phyloP scores from a whole-genome alignment of 2,888 invertebrate species.

The Oasisia sp. region DNA sequence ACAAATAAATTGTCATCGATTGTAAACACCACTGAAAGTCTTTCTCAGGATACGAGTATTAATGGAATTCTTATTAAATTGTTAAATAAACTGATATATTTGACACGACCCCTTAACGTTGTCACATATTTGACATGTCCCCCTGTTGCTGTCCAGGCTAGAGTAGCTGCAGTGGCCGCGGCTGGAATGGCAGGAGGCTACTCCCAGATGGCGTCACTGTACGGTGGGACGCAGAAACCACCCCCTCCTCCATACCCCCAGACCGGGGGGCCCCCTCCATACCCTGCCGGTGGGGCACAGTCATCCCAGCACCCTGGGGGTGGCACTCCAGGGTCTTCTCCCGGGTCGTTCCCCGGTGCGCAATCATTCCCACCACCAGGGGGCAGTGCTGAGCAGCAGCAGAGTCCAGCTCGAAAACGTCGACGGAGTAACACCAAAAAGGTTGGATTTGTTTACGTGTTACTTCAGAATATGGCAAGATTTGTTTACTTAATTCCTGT shows the following conservation, averaged over 20 bases:
- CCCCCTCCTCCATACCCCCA: neutral
- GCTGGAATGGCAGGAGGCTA: constrained; percentile 24
- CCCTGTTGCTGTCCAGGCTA: constrained; percentile 7
- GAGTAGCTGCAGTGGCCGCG: constrained; percentile 18
- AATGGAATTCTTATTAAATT: too few relatives aligned
- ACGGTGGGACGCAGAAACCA: neutral
- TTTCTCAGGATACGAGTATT: too few relatives aligned
- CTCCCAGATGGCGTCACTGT: constrained; percentile 3
- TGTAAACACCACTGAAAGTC: too few relatives aligned
- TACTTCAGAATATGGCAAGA: neutral
- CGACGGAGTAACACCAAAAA: neutral
- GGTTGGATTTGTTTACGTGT: neutral
- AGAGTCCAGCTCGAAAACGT: constrained; percentile 2
- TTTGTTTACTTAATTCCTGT: neutral
- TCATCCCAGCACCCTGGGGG: neutral
- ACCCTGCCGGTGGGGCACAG: neutral
- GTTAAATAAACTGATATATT: neutral
- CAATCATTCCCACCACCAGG: constrained; percentile 1
- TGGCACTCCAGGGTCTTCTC: neutral
- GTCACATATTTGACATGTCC: neutral
- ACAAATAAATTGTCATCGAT: too few relatives aligned
- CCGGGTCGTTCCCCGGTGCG: neutral
- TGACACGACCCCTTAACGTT: neutral
- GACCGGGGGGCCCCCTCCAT: neutral
- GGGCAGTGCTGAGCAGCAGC: neutral